Percentiles rank a stretch among this genome's conserved stretches.
These are phyloP conservation scores for Prionailurus viverrinus DNA, from an alignment of 2,113 vertebrate species.

Conservation along the genomic window DNA sequence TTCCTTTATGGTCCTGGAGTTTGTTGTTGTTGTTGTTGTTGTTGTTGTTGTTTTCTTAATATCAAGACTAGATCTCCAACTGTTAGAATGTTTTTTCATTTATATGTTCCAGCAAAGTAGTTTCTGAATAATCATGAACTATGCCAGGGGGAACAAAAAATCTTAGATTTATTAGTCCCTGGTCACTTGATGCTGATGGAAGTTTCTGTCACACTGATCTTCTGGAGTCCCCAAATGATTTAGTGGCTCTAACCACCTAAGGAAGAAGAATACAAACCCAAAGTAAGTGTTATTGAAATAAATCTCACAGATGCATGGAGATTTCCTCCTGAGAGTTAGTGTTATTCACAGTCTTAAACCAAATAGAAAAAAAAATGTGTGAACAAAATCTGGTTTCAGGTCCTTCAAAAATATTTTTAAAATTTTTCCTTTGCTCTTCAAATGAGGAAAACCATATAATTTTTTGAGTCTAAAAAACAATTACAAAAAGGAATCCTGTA, in stretches of 20 bases:
- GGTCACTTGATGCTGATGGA: conserved; percentile 41
- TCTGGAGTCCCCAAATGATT: conserved; percentile 52
- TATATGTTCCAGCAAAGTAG: conserved; percentile 41
- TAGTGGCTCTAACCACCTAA: conserved; percentile 55
- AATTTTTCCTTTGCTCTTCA: conserved; percentile 24
- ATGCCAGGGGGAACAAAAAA: conserved; percentile 33
- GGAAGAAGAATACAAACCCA: conserved; percentile 59
- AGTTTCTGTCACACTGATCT: conserved; percentile 61
- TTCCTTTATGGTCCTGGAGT: not conserved
- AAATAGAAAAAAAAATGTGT: not conserved
- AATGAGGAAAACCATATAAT: not conserved
- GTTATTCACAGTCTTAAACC: conserved; percentile 53
- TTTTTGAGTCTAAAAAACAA: conserved; percentile 1
- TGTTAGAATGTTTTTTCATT: conserved; percentile 43
- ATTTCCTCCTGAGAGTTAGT: conserved; percentile 6
- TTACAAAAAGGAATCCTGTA: conserved; percentile 32
- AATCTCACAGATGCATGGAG: conserved; percentile 56
- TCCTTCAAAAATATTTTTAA: conserved; percentile 37
- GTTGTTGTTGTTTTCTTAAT: not conserved
- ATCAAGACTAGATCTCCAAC: conserved; percentile 10
- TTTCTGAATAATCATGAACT: conserved; percentile 65
- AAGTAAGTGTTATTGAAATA: conserved; percentile 64
- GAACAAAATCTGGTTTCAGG: conserved; percentile 34
- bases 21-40: too few species aligned
- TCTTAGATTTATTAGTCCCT: conserved; percentile 53